Conservation (phyloP, 2,113 vertebrate genomes). For the Casuarius casuarius region DNA sequence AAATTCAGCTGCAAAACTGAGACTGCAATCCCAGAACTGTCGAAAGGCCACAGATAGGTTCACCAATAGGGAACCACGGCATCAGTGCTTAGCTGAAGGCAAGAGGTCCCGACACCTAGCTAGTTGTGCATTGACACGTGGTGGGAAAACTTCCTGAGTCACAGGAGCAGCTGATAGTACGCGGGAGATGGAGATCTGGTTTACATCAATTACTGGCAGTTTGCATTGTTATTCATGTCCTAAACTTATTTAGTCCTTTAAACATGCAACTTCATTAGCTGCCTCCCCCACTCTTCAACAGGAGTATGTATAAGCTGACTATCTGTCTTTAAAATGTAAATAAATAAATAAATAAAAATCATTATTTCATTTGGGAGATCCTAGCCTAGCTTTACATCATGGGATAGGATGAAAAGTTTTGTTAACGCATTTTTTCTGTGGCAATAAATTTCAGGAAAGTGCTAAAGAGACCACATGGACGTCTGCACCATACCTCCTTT, state of each 20-base stretch:
- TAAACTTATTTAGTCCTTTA: not conserved
- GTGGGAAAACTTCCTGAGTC: not conserved
- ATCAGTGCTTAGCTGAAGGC: not conserved
- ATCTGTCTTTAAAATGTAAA: not conserved
- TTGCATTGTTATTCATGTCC: not conserved
- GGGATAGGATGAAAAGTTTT: not conserved
- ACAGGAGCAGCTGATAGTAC: not conserved
- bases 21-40: not conserved
- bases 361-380: not conserved
- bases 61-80: not conserved
- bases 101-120: not conserved
- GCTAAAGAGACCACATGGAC: not conserved
- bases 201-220: not conserved
- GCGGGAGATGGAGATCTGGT: not conserved
- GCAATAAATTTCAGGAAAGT: not conserved
- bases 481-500: not conserved
- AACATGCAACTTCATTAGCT: not conserved
- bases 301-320: not conserved
- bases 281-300: not conserved
- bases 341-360: too few relatives aligned
- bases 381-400: not conserved
- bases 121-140: not conserved
- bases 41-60: not conserved
- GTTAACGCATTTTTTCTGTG: not conserved
- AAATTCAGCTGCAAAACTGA: conserved; percentile 17